Conservation (phyloP, 2,113 vertebrate species). For the Ophiodon elongatus region DNA sequence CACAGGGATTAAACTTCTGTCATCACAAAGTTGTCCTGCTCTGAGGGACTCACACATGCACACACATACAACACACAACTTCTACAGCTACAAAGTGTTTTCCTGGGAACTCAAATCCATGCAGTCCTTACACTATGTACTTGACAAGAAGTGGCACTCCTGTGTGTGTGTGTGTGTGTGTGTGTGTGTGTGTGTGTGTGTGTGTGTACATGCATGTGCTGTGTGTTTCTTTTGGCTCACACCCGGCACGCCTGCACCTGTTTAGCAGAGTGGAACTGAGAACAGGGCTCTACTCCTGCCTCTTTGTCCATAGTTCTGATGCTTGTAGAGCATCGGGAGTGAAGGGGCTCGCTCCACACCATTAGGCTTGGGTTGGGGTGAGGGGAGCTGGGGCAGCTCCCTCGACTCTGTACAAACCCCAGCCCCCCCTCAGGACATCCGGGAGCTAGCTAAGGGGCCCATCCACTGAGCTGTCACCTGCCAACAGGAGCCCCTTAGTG, state of each 20-base stretch:
- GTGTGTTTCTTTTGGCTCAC: conserved; percentile 37
- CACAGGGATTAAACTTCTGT: conserved; percentile 70
- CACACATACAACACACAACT: conserved; percentile 27
- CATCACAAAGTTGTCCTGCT: conserved; percentile 53
- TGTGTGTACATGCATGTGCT: neutral
- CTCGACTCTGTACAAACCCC: conserved; percentile 23
- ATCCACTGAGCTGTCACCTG: conserved; percentile 61
- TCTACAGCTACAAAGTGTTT: conserved; percentile 43
- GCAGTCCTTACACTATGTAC: conserved; percentile 29
- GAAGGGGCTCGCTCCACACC: conserved; percentile 60
- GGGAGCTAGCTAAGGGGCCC: conserved; percentile 48
- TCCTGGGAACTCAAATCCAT: conserved; percentile 41
- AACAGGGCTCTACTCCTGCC: conserved; percentile 49
- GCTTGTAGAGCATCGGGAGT: conserved; percentile 47
- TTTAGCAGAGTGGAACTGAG: conserved; percentile 74
- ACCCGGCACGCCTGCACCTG: conserved; percentile 36
- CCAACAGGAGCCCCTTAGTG: conserved; percentile 52
- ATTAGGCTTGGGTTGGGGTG: conserved; percentile 57
- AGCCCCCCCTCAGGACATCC: conserved; percentile 11
- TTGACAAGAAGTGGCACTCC: conserved; percentile 55
- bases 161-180: conserved; percentile 17
- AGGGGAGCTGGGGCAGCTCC: conserved; percentile 34
- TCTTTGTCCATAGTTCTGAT: conserved; percentile 58
- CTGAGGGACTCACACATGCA: conserved; percentile 35
- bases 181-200: conserved; percentile 39